Evolutionary conservation across 2,113 vertebrate species (phyloP).

Genomic region (Hemiprocne comata): DNA sequence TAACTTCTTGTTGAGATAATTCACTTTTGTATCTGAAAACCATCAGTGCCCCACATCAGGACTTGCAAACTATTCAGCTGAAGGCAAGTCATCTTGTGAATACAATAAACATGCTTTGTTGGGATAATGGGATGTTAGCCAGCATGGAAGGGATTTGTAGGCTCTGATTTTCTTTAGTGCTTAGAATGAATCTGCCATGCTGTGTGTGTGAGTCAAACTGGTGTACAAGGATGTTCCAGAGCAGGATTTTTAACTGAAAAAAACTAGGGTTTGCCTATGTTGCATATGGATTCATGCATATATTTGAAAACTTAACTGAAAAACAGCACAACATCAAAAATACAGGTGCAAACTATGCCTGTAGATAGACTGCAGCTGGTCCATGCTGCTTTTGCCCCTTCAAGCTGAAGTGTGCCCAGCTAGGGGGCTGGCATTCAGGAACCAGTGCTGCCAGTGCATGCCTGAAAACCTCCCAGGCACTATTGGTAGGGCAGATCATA

Average conservation of each 20-base stretch:
- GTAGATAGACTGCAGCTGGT: background rate
- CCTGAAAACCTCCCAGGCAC: background rate
- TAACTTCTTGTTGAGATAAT: background rate
- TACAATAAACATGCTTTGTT: background rate
- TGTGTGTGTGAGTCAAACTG: background rate
- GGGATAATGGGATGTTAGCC: background rate
- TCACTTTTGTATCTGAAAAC: background rate
- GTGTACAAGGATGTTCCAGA: background rate
- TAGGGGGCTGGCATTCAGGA: background rate
- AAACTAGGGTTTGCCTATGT: background rate
- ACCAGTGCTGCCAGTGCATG: fast-evolving
- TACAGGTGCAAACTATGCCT: background rate
- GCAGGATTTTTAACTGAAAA: background rate
- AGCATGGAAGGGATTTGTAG: background rate
- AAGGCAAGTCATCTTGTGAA: background rate
- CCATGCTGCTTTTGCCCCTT: background rate
- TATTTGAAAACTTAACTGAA: background rate
- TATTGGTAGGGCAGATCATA: background rate
- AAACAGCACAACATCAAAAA: background rate
- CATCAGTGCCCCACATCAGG: background rate
- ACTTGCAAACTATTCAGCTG: background rate
- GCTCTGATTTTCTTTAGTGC: background rate
- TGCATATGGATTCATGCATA: background rate
- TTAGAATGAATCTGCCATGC: background rate
- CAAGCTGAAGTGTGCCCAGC: background rate